Percentiles rank a stretch among this genome's conserved stretches.
Evolutionary conservation across 30 jellyfish, hydroid and myxozoan species (phyloP).

Genomic region (Aurelia sp.): DNA sequence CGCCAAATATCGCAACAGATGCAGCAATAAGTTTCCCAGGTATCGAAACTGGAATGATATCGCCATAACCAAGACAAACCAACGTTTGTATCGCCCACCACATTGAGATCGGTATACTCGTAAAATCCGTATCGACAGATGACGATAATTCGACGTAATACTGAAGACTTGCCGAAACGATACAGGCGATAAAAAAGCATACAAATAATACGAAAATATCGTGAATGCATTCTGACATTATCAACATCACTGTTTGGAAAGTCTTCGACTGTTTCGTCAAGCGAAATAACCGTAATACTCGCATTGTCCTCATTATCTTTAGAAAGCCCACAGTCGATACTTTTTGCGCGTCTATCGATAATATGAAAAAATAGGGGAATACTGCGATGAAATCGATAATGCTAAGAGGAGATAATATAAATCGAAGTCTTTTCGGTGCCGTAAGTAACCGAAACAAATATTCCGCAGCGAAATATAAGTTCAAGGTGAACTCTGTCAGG

Average conservation of each 20-base stretch:
- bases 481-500: constrained; percentile 53
- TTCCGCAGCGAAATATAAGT: constrained; percentile 71
- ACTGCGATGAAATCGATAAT: constrained; percentile 77
- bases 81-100: constrained; percentile 97
- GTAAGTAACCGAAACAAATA: constrained; percentile 54
- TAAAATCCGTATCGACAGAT: constrained; percentile 41
- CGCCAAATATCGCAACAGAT: constrained; percentile 88
- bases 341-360: constrained; percentile 40
- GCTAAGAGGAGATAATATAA: constrained; percentile 53
- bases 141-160: constrained; percentile 72
- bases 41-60: constrained; percentile 81
- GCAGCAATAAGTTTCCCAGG: constrained; percentile 79
- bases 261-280: constrained; percentile 74
- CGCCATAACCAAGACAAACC: constrained; percentile 95
- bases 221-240: constrained; percentile 67
- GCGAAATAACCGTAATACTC: constrained; percentile 83
- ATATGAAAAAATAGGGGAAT: constrained; percentile 67
- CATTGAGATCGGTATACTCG: constrained; percentile 93
- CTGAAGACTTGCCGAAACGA: constrained; percentile 74
- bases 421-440: constrained; percentile 72
- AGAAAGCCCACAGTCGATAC: constrained; percentile 43
- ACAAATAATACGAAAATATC: constrained; percentile 72
- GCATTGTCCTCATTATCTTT: constrained; percentile 71
- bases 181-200: constrained; percentile 72
- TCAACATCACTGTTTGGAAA: constrained; percentile 64